Evolutionary conservation across 2,797 vertebrate genomes (phyloP).

Genomic region (Cottoperca gobio): DNA sequence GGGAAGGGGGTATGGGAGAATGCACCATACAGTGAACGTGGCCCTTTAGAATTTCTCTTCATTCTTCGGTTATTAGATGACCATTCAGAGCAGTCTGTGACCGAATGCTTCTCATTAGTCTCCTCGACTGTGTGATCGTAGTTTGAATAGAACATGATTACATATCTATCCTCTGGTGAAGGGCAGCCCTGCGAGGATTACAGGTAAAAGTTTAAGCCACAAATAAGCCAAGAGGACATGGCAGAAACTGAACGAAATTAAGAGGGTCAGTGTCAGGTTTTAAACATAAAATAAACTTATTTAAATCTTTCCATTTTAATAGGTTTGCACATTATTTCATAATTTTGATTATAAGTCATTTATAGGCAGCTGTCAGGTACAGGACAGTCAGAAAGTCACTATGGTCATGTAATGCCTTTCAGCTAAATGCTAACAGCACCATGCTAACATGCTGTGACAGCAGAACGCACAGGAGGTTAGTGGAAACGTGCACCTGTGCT

Average conservation of each 20-base stretch:
- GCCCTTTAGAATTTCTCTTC: conserved; percentile 12
- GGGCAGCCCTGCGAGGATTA: background rate
- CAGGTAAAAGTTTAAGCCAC: background rate
- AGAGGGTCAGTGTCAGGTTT: background rate
- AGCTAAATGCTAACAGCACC: too few species aligned
- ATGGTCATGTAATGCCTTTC: too few species aligned
- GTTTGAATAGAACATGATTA: conserved; percentile 28
- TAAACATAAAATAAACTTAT: background rate
- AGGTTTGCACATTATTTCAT: background rate
- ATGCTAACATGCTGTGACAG: too few species aligned
- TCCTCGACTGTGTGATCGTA: conserved; percentile 30
- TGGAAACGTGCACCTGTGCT: background rate
- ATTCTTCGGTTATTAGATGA: conserved; percentile 25
- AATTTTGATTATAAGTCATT: background rate
- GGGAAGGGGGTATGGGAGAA: background rate
- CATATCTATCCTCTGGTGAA: conserved; percentile 14
- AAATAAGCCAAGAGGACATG: background rate
- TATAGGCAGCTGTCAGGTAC: background rate
- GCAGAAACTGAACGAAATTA: background rate
- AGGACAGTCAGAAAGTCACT: background rate
- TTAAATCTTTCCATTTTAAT: background rate
- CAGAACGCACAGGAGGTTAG: too few species aligned
- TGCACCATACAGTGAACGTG: background rate
- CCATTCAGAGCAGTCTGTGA: conserved; percentile 37
- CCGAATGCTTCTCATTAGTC: conserved; percentile 42